A percentile compares a stretch with the other conserved stretches of the same genome.
Evolutionary conservation across 1,140 invertebrate genomes (phyloP).

Genomic region (Cyclina sinensis): DNA sequence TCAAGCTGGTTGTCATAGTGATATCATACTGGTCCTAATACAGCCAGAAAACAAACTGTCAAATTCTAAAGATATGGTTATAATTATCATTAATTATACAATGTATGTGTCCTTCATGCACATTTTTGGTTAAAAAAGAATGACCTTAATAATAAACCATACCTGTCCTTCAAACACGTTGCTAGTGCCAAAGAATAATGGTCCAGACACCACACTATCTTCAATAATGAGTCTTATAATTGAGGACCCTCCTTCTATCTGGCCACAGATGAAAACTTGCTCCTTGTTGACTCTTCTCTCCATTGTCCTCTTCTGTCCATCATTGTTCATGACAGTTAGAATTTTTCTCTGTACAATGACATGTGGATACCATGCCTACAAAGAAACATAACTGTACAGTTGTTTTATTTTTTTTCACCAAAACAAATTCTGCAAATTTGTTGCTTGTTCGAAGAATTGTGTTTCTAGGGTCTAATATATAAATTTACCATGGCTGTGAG

Average conservation of each 20-base stretch:
- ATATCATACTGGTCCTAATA: neutral
- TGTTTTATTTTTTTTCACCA: too few species aligned
- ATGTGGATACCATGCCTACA: constrained; percentile 4
- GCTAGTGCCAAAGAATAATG: neutral
- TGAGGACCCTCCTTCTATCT: neutral
- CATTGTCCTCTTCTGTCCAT: neutral
- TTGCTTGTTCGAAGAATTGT: too few species aligned
- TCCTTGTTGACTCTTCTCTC: neutral
- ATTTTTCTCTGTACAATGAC: neutral
- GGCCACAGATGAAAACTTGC: neutral
- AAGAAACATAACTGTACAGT: neutral
- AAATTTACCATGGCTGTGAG: too few species aligned
- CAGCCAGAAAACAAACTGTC: too few species aligned
- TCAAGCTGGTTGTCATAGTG: neutral
- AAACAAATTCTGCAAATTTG: too few species aligned
- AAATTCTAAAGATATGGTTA: too few species aligned
- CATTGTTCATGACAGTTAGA: neutral
- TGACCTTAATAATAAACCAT: neutral
- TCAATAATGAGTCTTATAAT: neutral
- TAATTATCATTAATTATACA: neutral
- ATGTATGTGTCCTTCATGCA: neutral
- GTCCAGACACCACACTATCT: neutral
- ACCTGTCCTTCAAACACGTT: neutral
- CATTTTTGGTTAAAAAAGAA: neutral
- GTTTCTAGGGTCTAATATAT: too few species aligned